Base-by-base conservation (phyloP, 30 jellyfish, hydroid and myxozoan species). In the Aurelia sp. region DNA sequence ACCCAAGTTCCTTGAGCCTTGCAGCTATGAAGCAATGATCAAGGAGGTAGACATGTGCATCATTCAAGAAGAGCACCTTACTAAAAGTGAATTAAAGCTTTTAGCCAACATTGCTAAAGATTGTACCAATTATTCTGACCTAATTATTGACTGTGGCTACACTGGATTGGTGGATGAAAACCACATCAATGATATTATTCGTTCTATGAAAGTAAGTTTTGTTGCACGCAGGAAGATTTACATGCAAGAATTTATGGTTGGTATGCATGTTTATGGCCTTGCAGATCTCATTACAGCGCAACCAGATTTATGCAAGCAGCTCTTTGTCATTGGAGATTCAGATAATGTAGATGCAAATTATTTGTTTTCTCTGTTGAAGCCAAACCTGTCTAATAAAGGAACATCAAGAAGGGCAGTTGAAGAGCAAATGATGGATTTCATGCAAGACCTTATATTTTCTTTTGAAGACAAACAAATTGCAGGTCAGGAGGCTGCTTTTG, bases 391-490 rank as follows among this genome's bases (percentile, higher is more conserved):
- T 10, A 67, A 67, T 13, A 67, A 24, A 19, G 84, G 67, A 47
- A 16, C 84, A 50, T 72, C 84, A 30, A 41, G 77, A 38, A 21
- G 84, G 68, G n/a, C 84, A 38, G 68, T 72, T 21, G 84, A 72
- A 72, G 84, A 72, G 68, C 33, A 41, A n/a, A 72, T 72, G 38
- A 38, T 72, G 84, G 84, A 72, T 31, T 72, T 41, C 52, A 16
- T 72, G 84, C 84, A 72, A 47, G 84, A 72, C 40, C 38, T 72
- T 19, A 19, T 72, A 20, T 72, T 72, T 50, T 41, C 84, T 35
- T 72, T 72, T 31, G 84, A 72, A 47, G 69, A 72, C 13, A 50
- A 50, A 20, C 13, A 72, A 72, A 50, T 72, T 41, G 6, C 78
- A 3, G 78, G 78, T 31, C 53, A 19, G 5, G 78, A 67, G 13